These are phyloP conservation scores for Ictalurus punctatus DNA, from an alignment of 2,113 vertebrate genomes.

Conservation along the genomic window DNA sequence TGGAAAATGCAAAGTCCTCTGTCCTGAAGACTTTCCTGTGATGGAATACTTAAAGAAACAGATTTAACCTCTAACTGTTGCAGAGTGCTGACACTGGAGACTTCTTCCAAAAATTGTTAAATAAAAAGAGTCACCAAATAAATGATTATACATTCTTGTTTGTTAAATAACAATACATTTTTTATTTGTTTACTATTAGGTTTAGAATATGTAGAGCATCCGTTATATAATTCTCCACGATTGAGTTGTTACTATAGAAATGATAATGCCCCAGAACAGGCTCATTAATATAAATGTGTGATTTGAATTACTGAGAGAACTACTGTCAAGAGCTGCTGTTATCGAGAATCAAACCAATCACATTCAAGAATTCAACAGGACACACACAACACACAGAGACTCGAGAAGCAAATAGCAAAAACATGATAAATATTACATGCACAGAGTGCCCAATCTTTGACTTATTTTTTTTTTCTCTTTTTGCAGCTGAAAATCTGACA, in stretches of 20 bases:
- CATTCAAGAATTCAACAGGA: not conserved
- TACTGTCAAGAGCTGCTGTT: not conserved
- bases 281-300: not conserved
- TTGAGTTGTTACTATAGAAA: not conserved
- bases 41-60: too few relatives aligned
- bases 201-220: not conserved
- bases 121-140: too few relatives aligned
- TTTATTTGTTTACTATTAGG: not conserved
- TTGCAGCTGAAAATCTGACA: not conserved
- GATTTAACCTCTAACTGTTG: too few relatives aligned
- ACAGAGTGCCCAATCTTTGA: not conserved
- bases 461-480: not conserved
- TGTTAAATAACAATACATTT: not conserved
- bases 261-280: not conserved
- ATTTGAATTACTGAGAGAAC: not conserved
- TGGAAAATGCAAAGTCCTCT: too few relatives aligned
- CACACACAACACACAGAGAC: not conserved
- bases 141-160: not conserved
- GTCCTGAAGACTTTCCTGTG: too few relatives aligned
- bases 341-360: not conserved
- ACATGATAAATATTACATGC: not conserved
- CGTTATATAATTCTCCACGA: not conserved
- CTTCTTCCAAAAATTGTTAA: too few relatives aligned
- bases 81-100: too few relatives aligned
- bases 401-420: not conserved